Conservation (phyloP, 2,113 vertebrate genomes). For the Butorides virescens region DNA sequence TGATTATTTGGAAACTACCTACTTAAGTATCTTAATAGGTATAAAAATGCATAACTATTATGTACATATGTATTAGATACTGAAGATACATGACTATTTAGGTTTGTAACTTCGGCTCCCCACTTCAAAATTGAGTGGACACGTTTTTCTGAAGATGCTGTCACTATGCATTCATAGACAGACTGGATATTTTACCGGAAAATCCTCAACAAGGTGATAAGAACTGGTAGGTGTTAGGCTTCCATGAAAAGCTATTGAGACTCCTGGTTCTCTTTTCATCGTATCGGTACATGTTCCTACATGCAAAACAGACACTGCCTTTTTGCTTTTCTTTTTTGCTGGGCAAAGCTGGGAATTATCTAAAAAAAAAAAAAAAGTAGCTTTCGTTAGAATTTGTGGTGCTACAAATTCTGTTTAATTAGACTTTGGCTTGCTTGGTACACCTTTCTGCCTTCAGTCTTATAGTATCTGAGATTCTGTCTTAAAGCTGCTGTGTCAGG, state of each 20-base stretch:
- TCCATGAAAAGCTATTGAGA: neutral
- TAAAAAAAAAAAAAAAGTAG: no score
- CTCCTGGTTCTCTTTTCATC: neutral
- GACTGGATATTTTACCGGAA: neutral
- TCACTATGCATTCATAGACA: neutral
- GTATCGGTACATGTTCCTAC: neutral
- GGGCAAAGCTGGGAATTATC: neutral
- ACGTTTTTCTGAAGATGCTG: neutral
- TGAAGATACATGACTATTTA: neutral
- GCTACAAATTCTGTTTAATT: neutral
- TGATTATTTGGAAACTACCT: neutral
- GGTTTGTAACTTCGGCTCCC: neutral
- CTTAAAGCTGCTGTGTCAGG: neutral
- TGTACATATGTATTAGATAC: rapidly evolving
- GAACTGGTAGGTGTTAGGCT: neutral
- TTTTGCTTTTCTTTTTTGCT: neutral
- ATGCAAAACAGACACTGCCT: rapidly evolving
- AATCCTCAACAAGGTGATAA: neutral
- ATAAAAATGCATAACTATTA: neutral
- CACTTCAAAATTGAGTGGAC: neutral
- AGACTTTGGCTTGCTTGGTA: neutral
- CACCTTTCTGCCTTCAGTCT: neutral
- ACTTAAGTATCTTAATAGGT: neutral
- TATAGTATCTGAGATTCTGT: neutral
- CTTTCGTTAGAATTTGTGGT: neutral